phyloP scores from a whole-genome alignment of 1,140 invertebrate species.

The Drosophila varians region DNA sequence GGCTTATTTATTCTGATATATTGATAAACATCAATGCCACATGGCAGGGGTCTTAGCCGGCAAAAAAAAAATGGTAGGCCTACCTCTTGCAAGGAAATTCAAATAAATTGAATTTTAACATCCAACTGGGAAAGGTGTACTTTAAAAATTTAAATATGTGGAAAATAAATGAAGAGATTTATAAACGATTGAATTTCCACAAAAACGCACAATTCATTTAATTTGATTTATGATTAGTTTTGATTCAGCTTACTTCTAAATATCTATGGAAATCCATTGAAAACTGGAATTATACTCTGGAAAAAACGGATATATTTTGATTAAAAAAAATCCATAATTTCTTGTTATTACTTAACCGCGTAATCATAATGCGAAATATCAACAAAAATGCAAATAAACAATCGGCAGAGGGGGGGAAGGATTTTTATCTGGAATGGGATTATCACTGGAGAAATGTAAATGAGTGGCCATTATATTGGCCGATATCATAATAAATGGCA shows the following conservation, averaged over 20 bases:
- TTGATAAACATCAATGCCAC: conserved; percentile 68
- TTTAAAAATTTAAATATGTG: no score
- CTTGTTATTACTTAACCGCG: background rate
- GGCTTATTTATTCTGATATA: conserved; percentile 73
- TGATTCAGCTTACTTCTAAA: background rate
- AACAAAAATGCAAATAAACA: conserved; percentile 28
- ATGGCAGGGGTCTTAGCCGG: conserved; percentile 30
- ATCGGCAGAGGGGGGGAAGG: background rate
- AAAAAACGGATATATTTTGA: background rate
- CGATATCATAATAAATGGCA: conserved; percentile 64
- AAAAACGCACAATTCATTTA: background rate
- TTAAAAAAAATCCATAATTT: background rate
- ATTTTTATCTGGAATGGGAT: conserved; percentile 5
- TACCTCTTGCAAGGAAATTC: background rate
- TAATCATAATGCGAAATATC: conserved; percentile 5
- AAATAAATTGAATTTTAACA: background rate
- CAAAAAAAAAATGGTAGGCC: background rate
- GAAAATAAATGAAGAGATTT: no score
- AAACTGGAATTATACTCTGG: background rate
- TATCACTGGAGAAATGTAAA: conserved; percentile 33
- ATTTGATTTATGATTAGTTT: background rate
- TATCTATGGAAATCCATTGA: background rate
- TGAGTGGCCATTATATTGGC: conserved; percentile 40
- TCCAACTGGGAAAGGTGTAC: no score
- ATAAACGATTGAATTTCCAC: no score